phyloP scores from a whole-genome alignment of 92 coral and sea anemone species.

The Bergia puertoricense region DNA sequence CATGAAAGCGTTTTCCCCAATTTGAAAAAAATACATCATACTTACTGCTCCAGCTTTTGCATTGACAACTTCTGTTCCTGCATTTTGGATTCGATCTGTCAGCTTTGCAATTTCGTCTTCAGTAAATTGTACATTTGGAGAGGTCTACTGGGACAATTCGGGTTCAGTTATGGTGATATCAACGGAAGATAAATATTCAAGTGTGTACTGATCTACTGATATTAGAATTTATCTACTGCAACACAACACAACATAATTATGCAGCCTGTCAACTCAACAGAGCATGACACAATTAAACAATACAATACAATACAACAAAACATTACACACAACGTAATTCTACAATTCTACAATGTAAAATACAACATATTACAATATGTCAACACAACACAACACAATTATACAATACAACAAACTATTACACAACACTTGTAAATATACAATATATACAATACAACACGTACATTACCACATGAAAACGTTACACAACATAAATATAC shows the following conservation, averaged over 20 bases:
- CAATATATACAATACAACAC: no score
- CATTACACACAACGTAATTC: no score
- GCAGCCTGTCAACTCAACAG: no score
- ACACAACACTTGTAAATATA: no score
- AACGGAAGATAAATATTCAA: background rate
- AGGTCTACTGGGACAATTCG: slow-evolving; percentile 42
- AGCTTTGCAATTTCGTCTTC: slow-evolving; percentile 82
- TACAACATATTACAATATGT: no score
- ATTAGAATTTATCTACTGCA: background rate
- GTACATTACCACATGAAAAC: no score
- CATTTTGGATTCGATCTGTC: slow-evolving; percentile 97
- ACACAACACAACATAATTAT: background rate
- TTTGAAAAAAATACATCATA: background rate
- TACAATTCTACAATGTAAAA: no score
- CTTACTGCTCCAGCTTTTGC: slow-evolving; percentile 99
- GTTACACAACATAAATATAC: no score
- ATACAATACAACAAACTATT: background rate
- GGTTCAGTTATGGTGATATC: background rate
- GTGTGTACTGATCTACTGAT: background rate
- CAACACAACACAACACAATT: no score
- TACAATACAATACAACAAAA: background rate
- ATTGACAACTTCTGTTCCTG: slow-evolving; percentile 99
- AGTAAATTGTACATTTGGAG: slow-evolving; percentile 78
- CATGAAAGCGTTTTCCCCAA: background rate
- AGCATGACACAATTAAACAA: background rate